These are phyloP conservation scores for Potamilus streckersoni DNA, from an alignment of 1,140 invertebrate species.

Conservation along the genomic window DNA sequence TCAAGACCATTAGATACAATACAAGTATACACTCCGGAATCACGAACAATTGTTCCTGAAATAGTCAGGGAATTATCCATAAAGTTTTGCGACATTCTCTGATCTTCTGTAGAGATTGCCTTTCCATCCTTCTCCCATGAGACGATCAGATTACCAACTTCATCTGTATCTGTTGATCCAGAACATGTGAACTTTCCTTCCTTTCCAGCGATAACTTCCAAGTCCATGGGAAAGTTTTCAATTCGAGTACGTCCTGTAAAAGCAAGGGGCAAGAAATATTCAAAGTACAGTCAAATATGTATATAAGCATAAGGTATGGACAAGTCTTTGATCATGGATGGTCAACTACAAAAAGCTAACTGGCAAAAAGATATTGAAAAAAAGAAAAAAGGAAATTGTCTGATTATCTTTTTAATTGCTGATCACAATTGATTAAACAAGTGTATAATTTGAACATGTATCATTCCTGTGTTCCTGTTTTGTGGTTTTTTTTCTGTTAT, in stretches of 20 bases:
- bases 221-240: constrained; percentile 53
- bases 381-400: too few relatives aligned
- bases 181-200: constrained; percentile 63
- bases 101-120: constrained; percentile 82
- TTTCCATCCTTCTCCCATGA: constrained; percentile 59
- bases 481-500: too few relatives aligned
- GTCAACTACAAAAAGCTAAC: too few relatives aligned
- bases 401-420: too few relatives aligned
- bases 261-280: constrained; percentile 71
- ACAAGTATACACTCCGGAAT: constrained; percentile 96
- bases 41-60: constrained; percentile 91
- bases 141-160: constrained; percentile 51
- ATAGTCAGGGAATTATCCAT: constrained; percentile 92
- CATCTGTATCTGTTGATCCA: constrained; percentile 57
- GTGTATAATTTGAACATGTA: too few relatives aligned
- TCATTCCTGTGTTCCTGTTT: too few relatives aligned
- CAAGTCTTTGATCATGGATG: too few relatives aligned
- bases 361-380: too few relatives aligned
- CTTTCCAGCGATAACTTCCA: constrained; percentile 53
- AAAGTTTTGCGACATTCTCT: constrained; percentile 71
- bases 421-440: too few relatives aligned
- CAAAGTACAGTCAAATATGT: too few relatives aligned
- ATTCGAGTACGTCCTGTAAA: constrained; percentile 55
- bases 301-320: too few relatives aligned
- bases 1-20: constrained; percentile 92